Base-by-base conservation (phyloP, 2,113 vertebrate species). In the Gracilinanus agilis region DNA sequence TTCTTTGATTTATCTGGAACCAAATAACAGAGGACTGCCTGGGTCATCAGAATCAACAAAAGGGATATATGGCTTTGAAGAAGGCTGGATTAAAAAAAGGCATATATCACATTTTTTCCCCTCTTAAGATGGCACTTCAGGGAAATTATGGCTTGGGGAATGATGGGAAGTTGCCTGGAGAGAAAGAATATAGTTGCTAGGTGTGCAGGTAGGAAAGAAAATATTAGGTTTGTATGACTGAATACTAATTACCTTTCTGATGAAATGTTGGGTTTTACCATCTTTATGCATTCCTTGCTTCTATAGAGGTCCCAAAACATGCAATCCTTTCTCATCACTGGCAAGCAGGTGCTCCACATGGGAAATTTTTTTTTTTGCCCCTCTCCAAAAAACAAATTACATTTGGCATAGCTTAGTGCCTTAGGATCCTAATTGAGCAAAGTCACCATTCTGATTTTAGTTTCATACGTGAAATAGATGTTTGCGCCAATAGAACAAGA, bases 81-180 rank as follows among this genome's bases (percentile, higher is more conserved):
- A 92, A 29, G 16, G 25, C 90, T 67, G 44, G 83, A 49, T 34
- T 49, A 49, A 94, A 91, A n/a, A 91, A 93, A 95, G 89, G 25
- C 44, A 49, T 44, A 91, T 21, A 67, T 94, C 75, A 53, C 13
- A 92, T 56, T 7, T 7, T 8, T 56, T 91, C 24, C 67, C 54
- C 27, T 95, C 92, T 90, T 94, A 90, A 91, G 23, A 61, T 89
- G 24, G 54, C 44, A 61, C 93, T 93, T 96, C 8, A 93, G 94
- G 95, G 96, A 95, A 94, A 92, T 95, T 91, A 49, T 96, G 91
- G 88, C 91, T 89, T 92, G 90, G 96, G 95, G n/a, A 96, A 88
- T 95, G 88, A 91, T 91, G 61, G 53, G 93, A 91, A 90, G 88
- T 53, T 94, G 91, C 21, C 23, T 24, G 92, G 90, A 90, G 23